phyloP scores from a whole-genome alignment of 2,113 vertebrate species.

The Ciconia maguari region DNA sequence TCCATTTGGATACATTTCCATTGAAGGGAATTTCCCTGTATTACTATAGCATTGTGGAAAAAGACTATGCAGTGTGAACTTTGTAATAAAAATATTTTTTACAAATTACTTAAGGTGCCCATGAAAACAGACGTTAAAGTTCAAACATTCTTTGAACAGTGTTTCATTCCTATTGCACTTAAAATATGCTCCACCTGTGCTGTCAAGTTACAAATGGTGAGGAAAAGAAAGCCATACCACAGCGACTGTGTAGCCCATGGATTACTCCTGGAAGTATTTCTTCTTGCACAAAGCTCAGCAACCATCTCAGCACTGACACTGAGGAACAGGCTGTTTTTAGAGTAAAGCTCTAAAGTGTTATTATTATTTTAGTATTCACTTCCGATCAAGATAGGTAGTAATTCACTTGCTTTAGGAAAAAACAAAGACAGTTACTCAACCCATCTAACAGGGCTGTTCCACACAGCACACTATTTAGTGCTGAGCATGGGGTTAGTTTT shows the following conservation, averaged over 20 bases:
- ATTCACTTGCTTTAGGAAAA: not conserved
- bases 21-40: not conserved
- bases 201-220: not conserved
- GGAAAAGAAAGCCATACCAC: not conserved
- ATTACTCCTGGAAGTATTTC: not conserved
- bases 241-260: rapidly evolving
- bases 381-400: not conserved
- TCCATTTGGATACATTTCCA: not conserved
- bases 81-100: not conserved
- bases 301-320: not conserved
- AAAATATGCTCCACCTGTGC: not conserved
- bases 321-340: not conserved
- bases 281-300: not conserved
- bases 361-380: not conserved
- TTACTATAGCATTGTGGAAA: not conserved
- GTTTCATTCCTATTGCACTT: not conserved
- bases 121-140: not conserved
- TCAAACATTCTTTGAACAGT: not conserved
- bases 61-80: not conserved
- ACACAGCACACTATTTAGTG: not conserved
- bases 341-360: not conserved
- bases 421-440: not conserved
- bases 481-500: not conserved
- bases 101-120: not conserved
- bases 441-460: not conserved